Base-by-base conservation (phyloP, 1,140 invertebrate genomes). In the Drosophila varians region DNA sequence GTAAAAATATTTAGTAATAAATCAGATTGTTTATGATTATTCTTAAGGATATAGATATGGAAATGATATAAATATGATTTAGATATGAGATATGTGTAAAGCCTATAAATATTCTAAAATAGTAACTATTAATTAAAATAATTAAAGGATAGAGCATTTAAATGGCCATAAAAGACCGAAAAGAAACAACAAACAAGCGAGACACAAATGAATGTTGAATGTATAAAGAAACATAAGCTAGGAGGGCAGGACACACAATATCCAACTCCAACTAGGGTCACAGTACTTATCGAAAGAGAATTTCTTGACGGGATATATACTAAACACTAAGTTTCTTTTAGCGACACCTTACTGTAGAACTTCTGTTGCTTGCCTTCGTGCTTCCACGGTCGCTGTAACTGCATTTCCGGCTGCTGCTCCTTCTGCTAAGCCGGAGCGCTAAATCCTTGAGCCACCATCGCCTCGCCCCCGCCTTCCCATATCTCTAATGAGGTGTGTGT, bases 401-500 rank as follows among this genome's bases (percentile, higher is more conserved):
- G 61, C 64, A 68, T 68, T 68, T 68, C 64, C 64, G 47, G 64
- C 38, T 66, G 34, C 51, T 57, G 43, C 64, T 69, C 18, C 62
- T 65, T 21, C 62, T 64, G 72, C 80, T 84, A 76, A 84, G 80
- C 80, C 76, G 73, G 43, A 55, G 64, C 66, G 58, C 76, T 84
- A 80, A 86, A 80, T 84, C 61, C 80, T 72, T 61, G 52, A 65
- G 14, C 49, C 9, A 18, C 54, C 51, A 2, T 12, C n/a, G n/a
- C 42, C n/a, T 25, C 25, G 18, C 19, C 16, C 51, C 7, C 38
- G 12, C 31, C 72, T 38, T 76, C 66, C 66, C 80, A 73, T 11
- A 54, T 42, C 80, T 84, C 80, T 84, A 84, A 84, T 84, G 80
- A 84, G 80, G 80, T 84, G 80, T 72, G 40, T 72, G 51, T 74